Evolutionary conservation across 2,113 vertebrate species (phyloP), one percentile per base, ranked within the genome.

Genomic region (Reinhardtius hippoglossoides): DNA sequence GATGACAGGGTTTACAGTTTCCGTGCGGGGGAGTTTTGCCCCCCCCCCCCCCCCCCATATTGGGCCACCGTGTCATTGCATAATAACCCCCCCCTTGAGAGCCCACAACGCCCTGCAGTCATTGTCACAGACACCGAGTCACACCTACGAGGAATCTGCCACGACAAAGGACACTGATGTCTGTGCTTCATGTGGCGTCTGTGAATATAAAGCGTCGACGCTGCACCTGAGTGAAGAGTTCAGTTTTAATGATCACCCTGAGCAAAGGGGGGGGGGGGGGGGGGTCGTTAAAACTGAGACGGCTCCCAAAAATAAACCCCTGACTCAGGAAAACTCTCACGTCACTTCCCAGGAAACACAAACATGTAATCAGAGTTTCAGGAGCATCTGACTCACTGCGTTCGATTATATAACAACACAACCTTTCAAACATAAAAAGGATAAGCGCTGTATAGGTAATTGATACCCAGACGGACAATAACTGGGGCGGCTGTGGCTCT

Each of bases 1-100:
- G 68, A 84, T 84, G 85, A 83, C 71, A 50, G 18, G 62, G 81
- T 89, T 81, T 83, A 60, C 62, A 52, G 67, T 88, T 89, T 82
- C 82, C 55, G 72, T 35, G 82, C 66, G 50, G 82, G 68, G 79
- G 63, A 66, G 71, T 71, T 64, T 67, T 59, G 8, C 1, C 55
- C 52, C 21, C 42, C 74, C 71, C 23, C 40, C n/a, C n/a, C n/a
- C n/a, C n/a, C n/a, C n/a, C n/a, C n/a, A n/a, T n/a, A 35, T 68
- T 69, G 67, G 57, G 35, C 65, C n/a, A 31, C 46, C 5, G 21
- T 50, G 27, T 66, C 37, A 54, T 85, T 89, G 67, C 76, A 69
- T 85, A 84, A 82, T 75, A 73, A 84, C 10, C 7, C 75, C 74
- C 71, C 66, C 21, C 71, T 74, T 78, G 54, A 75, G 76, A 76